Evolutionary conservation across 2,888 invertebrate genomes (phyloP), one percentile per base, ranked within the genome.

Genomic region (Asteroscopus sphinx): DNA sequence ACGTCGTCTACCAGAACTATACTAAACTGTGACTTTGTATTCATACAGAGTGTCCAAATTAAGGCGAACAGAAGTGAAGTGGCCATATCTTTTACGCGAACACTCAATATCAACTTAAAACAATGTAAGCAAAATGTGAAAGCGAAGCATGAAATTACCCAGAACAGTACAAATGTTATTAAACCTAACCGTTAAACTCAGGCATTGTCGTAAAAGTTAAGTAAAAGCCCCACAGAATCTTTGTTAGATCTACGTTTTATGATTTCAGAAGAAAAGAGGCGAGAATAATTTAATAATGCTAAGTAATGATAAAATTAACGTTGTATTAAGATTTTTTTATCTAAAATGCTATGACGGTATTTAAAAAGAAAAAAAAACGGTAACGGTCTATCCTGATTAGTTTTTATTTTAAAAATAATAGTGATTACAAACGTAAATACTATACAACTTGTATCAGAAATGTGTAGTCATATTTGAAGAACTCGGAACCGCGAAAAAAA

Each of bases 41-140:
- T 81, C 76, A 82, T 84, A 73, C 80, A 80, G 77, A 71, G 66
- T 73, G 77, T 75, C 78, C 76, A 88, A 89, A 88, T 90, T 87
- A 88, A 85, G 76, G 70, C 68, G 73, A 69, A 68, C 68, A 77
- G 75, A 82, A 79, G 78, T 79, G 73, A 81, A 86, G 83, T 84
- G 81, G 81, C 80, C 77, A 81, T 87, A 86, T 88, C 84, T 87
- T 89, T 86, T 85, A 86, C 79, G 83, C 77, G 81, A 85, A 84
- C 82, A 81, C 81, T 79, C 81, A 86, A 88, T 89, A 89, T 85
- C 83, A 87, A 86, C 85, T 87, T 86, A 80, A 85, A 86, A 91
- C 90, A 92, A 88, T 90, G 89, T 90, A 91, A 86, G 86, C 83
- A 79, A 88, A 90, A 87, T 77, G 82, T 80, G 77, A 82, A 84